Percentiles rank a stretch among this genome's conserved stretches.
These are phyloP conservation scores for Amblyopsis rosae DNA, from an alignment of 2,113 vertebrate species.

Conservation along the genomic window DNA sequence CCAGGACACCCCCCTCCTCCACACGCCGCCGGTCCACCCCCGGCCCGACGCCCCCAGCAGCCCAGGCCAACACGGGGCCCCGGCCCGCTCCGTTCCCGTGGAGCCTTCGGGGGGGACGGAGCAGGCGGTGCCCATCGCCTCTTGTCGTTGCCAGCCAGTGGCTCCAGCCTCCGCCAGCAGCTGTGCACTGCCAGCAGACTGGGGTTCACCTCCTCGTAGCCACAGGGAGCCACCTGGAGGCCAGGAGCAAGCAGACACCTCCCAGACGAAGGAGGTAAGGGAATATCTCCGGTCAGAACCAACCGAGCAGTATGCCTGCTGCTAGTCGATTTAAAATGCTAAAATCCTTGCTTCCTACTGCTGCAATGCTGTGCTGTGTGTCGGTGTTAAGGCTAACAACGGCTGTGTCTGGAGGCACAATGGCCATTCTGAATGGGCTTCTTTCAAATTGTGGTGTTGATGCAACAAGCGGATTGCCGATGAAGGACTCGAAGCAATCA, in stretches of 20 bases:
- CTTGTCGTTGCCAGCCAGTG: slow-evolving; percentile 17
- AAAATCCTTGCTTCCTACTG: slow-evolving; percentile 1
- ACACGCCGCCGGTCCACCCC: slow-evolving; percentile 28
- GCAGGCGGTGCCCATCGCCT: neutral
- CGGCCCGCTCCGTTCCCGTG: slow-evolving; percentile 9
- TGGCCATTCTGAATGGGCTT: no score
- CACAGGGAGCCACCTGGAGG: slow-evolving; percentile 30
- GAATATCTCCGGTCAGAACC: neutral
- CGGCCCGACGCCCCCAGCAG: slow-evolving; percentile 14
- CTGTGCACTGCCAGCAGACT: slow-evolving; percentile 12
- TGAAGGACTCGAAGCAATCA: no score
- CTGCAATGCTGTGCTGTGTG: neutral
- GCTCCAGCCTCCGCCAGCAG: slow-evolving; percentile 10
- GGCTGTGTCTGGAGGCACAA: neutral
- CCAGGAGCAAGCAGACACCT: slow-evolving; percentile 20
- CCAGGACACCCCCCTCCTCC: slow-evolving; percentile 35
- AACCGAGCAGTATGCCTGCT: neutral
- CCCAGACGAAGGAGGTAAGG: slow-evolving; percentile 48
- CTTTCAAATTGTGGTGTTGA: no score
- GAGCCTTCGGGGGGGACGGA: slow-evolving; percentile 30
- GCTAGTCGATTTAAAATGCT: neutral
- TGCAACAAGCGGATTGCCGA: no score
- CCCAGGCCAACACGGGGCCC: slow-evolving; percentile 27
- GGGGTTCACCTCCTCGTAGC: slow-evolving; percentile 28
- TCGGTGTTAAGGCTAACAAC: neutral